Evolutionary conservation across 1,140 invertebrate genomes (phyloP).

Genomic region (Anadara kagoshimensis): DNA sequence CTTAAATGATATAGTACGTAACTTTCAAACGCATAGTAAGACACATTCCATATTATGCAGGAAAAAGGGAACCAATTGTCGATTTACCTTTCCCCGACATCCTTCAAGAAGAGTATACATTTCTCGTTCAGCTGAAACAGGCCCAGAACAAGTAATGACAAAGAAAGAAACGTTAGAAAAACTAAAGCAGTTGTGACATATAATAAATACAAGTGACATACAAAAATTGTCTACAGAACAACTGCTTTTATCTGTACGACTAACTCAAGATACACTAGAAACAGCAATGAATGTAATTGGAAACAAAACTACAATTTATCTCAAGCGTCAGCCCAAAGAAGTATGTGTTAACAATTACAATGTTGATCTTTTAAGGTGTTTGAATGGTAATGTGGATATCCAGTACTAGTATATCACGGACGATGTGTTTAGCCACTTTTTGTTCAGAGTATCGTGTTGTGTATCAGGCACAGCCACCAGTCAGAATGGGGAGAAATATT

Average conservation of each 20-base stretch:
- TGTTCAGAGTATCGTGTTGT: slow-evolving; percentile 38
- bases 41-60: slow-evolving; percentile 24
- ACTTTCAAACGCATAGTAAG: slow-evolving; percentile 28
- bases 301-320: too few relatives aligned
- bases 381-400: slow-evolving; percentile 19
- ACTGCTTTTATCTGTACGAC: background rate
- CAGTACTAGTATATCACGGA: slow-evolving; percentile 10
- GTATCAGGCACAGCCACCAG: slow-evolving; percentile 12
- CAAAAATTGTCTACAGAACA: background rate
- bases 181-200: slow-evolving; percentile 9
- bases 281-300: too few relatives aligned
- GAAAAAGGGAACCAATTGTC: slow-evolving; percentile 19
- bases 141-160: background rate
- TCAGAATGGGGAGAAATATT: background rate
- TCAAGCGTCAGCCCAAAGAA: slow-evolving; percentile 1
- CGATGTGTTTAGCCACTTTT: slow-evolving; percentile 40
- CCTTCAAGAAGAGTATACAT: slow-evolving; percentile 28
- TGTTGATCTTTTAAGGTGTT: slow-evolving; percentile 5
- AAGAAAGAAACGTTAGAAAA: slow-evolving; percentile 6
- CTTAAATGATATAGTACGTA: slow-evolving; percentile 3
- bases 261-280: slow-evolving; percentile 21
- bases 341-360: slow-evolving; percentile 32
- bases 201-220: background rate
- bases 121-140: background rate
- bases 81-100: slow-evolving; percentile 29